phyloP scores from a whole-genome alignment of 2,888 invertebrate species.

The Xanthorhoe designata region DNA sequence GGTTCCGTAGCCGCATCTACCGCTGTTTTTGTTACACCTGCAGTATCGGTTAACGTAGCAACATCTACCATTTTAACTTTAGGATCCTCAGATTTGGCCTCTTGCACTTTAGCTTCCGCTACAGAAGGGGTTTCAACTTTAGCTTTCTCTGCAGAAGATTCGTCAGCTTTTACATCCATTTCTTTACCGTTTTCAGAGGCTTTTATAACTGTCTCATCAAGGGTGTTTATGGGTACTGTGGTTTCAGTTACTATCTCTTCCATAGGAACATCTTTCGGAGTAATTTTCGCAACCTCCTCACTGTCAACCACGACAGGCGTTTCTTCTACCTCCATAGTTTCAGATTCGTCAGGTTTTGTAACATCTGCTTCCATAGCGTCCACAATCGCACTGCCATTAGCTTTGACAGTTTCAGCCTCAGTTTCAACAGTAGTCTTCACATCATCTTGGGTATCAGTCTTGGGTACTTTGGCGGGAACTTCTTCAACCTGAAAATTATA shows the following conservation, averaged over 20 bases:
- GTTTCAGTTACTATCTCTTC: constrained; percentile 14
- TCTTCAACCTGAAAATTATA: constrained; percentile 67
- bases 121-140: background rate
- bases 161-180: background rate
- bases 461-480: constrained; percentile 82
- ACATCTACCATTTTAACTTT: constrained; percentile 31
- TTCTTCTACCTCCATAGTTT: constrained; percentile 36
- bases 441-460: constrained; percentile 73
- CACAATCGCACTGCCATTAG: constrained; percentile 11
- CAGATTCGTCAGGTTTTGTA: constrained; percentile 29
- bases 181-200: background rate
- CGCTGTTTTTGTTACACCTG: constrained; percentile 3
- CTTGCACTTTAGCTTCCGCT: constrained; percentile 5
- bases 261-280: constrained; percentile 31
- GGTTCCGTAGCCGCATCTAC: constrained; percentile 30
- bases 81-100: background rate
- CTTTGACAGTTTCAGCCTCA: constrained; percentile 28
- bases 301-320: constrained; percentile 4
- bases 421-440: constrained; percentile 57
- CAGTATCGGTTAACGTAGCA: constrained; percentile 21
- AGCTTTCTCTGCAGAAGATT: background rate
- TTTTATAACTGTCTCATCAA: constrained; percentile 7
- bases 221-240: background rate
- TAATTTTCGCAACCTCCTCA: constrained; percentile 6
- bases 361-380: constrained; percentile 18